phyloP scores from a whole-genome alignment of 2,113 vertebrate genomes.

The Sprattus sprattus region DNA sequence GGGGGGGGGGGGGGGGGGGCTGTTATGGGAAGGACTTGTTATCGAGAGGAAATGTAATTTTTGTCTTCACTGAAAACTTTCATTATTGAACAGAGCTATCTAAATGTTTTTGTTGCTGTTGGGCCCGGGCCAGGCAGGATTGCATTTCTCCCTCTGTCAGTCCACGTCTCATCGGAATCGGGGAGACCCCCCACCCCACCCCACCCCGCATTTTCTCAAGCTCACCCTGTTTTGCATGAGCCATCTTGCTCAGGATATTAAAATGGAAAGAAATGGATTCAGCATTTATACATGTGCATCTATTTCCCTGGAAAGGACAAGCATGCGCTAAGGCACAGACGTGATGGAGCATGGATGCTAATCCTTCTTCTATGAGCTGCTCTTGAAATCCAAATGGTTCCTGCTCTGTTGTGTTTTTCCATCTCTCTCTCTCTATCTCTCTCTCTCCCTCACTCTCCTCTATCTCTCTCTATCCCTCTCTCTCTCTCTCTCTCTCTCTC shows the following conservation, averaged over 20 bases:
- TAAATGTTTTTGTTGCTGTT: constrained; percentile 81
- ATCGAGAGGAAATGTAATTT: constrained; percentile 81
- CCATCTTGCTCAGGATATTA: constrained; percentile 41
- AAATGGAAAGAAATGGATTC: constrained; percentile 15
- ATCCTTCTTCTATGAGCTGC: constrained; percentile 26
- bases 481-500: constrained; percentile 64
- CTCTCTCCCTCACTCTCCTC: neutral
- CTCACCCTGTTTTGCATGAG: constrained; percentile 48
- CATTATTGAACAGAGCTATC: constrained; percentile 79
- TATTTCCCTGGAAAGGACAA: constrained; percentile 32
- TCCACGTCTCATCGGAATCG: constrained; percentile 48
- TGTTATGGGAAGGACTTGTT: constrained; percentile 77
- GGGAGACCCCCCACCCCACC: constrained; percentile 46
- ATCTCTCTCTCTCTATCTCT: constrained; percentile 57
- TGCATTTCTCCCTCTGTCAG: constrained; percentile 65
- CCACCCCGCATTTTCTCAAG: constrained; percentile 39
- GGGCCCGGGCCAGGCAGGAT: constrained; percentile 72
- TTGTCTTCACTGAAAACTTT: constrained; percentile 80
- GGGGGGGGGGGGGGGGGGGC: constrained; percentile 57
- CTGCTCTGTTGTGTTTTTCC: constrained; percentile 67
- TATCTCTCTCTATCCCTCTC: constrained; percentile 82
- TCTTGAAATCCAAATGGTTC: neutral
- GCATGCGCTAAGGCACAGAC: constrained; percentile 22
- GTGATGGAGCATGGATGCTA: constrained; percentile 26
- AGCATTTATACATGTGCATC: constrained; percentile 27